A percentile compares a stretch with the other conserved stretches of the same genome.
phyloP scores from a whole-genome alignment of 2,888 invertebrate species.

The Coenonympha arcania region DNA sequence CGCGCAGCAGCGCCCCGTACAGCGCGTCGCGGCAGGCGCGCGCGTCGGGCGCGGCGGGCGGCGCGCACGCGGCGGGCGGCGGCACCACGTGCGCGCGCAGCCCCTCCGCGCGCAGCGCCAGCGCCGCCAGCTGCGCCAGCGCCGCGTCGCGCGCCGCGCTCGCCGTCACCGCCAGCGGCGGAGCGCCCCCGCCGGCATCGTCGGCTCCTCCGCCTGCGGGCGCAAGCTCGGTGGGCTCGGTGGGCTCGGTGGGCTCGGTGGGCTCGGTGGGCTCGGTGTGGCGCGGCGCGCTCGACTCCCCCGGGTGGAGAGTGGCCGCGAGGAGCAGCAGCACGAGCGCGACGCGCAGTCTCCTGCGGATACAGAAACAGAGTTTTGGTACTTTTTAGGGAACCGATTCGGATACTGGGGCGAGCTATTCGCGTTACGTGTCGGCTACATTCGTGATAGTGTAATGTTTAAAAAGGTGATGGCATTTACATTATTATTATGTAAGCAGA shows the following conservation, averaged over 20 bases:
- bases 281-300: background rate
- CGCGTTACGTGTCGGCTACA: no score
- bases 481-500: no score
- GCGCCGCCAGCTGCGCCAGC: constrained; percentile 30
- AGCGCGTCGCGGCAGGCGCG: constrained; percentile 32
- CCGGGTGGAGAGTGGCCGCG: background rate
- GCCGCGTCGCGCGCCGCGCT: constrained; percentile 25
- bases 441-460: no score
- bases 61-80: constrained; percentile 29
- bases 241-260: background rate
- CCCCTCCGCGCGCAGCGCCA: constrained; percentile 33
- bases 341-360: background rate
- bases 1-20: constrained; percentile 31
- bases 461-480: no score
- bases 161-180: constrained; percentile 28
- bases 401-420: no score
- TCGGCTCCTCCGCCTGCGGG: background rate
- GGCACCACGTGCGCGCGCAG: constrained; percentile 30
- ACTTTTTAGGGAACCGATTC: no score
- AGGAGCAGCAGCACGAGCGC: background rate
- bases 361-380: background rate
- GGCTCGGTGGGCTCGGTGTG: background rate
- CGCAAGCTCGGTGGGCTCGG: background rate
- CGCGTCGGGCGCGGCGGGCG: constrained; percentile 26
- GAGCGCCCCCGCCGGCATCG: background rate